Evolutionary conservation across 1,140 invertebrate genomes (phyloP).

Genomic region (Mercenaria mercenaria): DNA sequence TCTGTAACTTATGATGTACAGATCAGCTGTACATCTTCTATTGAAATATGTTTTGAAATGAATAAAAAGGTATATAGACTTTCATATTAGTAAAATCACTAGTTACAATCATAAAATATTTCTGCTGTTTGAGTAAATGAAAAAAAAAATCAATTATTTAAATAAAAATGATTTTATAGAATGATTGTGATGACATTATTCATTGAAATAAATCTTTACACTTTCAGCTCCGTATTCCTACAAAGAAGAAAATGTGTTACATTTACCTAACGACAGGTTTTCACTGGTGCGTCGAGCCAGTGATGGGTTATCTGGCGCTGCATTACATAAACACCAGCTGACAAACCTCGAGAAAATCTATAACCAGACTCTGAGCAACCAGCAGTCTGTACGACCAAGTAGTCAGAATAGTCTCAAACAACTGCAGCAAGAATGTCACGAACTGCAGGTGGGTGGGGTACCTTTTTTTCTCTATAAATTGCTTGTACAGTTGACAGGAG

Average conservation of each 20-base stretch:
- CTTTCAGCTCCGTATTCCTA: constrained; percentile 87
- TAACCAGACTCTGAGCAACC: constrained; percentile 86
- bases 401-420: constrained; percentile 85
- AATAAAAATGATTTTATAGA: too few relatives aligned
- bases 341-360: constrained; percentile 86
- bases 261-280: constrained; percentile 92
- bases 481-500: too few relatives aligned
- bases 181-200: too few relatives aligned
- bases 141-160: too few relatives aligned
- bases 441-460: constrained; percentile 84
- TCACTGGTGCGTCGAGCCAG: constrained; percentile 96
- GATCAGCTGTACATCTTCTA: too few relatives aligned
- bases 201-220: too few relatives aligned
- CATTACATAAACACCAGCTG: constrained; percentile 88
- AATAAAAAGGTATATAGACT: too few relatives aligned
- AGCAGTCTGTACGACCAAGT: constrained; percentile 67
- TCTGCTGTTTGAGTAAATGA: too few relatives aligned
- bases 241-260: constrained; percentile 87
- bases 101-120: too few relatives aligned
- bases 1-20: too few relatives aligned
- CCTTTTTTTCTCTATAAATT: neutral
- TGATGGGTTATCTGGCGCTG: constrained; percentile 89
- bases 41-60: too few relatives aligned
- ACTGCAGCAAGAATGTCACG: constrained; percentile 87
- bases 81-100: too few relatives aligned